Conservation (phyloP, 2,888 invertebrate genomes). For the Harpalus rubripes region DNA sequence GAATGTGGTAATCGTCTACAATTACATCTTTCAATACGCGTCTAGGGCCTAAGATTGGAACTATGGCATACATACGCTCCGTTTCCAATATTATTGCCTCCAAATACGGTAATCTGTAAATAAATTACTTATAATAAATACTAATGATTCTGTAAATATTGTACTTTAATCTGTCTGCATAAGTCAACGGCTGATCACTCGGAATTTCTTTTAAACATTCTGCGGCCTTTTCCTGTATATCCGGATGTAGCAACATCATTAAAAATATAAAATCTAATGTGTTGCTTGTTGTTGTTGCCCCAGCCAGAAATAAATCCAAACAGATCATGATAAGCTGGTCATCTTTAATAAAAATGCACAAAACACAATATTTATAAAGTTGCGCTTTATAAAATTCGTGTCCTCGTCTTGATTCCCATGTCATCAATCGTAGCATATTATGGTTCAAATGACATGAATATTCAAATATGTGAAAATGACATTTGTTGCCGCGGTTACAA, state of each 20-base stretch:
- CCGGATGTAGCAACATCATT: slow-evolving; percentile 80
- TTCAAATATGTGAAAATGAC: too few species aligned
- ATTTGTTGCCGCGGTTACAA: too few species aligned
- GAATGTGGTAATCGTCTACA: slow-evolving; percentile 79
- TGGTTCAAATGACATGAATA: too few species aligned
- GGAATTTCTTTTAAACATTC: slow-evolving; percentile 79
- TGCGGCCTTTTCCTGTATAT: slow-evolving; percentile 81
- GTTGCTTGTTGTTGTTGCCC: slow-evolving; percentile 82
- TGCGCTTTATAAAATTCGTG: neutral
- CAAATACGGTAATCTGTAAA: slow-evolving; percentile 78
- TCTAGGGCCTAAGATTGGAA: slow-evolving; percentile 78
- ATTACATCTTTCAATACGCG: slow-evolving; percentile 79
- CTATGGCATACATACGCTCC: slow-evolving; percentile 77
- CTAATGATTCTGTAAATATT: slow-evolving; percentile 12
- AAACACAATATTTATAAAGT: neutral
- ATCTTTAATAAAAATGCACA: slow-evolving; percentile 75
- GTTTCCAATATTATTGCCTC: slow-evolving; percentile 80
- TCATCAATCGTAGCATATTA: too few species aligned
- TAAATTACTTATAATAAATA: neutral
- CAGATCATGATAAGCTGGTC: slow-evolving; percentile 83
- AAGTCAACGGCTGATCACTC: slow-evolving; percentile 76
- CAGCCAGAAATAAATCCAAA: slow-evolving; percentile 85
- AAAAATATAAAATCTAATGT: slow-evolving; percentile 83
- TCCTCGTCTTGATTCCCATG: too few species aligned
- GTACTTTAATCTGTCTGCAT: slow-evolving; percentile 78